Conservation (phyloP, 2,888 invertebrate species). For the Torymus auratus region DNA sequence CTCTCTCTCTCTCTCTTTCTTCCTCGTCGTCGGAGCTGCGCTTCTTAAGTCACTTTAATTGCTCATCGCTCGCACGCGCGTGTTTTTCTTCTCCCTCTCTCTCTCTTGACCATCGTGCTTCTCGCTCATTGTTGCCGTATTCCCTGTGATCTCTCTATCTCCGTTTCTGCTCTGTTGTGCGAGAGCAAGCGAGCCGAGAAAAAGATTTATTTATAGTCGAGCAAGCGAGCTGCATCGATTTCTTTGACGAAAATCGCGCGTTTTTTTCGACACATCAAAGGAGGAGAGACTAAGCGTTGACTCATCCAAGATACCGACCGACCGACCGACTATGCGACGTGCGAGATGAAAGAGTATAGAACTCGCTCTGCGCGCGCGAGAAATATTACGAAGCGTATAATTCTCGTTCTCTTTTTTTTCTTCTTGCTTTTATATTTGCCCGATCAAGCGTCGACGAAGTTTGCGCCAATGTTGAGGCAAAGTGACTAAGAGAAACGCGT, state of each 20-base stretch:
- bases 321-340: too few relatives aligned
- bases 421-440: too few relatives aligned
- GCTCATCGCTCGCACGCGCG: conserved; percentile 7
- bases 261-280: not conserved
- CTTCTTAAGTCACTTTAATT: conserved; percentile 28
- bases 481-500: not conserved
- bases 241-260: conserved; percentile 15
- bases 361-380: too few relatives aligned
- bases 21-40: too few relatives aligned
- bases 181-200: too few relatives aligned
- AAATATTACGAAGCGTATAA: too few relatives aligned
- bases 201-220: too few relatives aligned
- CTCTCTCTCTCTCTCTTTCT: not conserved
- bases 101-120: not conserved
- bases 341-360: too few relatives aligned
- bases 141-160: not conserved
- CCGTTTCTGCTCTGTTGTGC: not conserved
- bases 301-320: too few relatives aligned
- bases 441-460: too few relatives aligned
- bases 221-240: not conserved
- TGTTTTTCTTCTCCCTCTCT: not conserved
- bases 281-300: not conserved
- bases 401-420: too few relatives aligned
- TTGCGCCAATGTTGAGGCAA: not conserved
- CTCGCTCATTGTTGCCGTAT: conserved; percentile 12